phyloP scores from a whole-genome alignment of 1,140 invertebrate species.

The Drosophila nebulosa region DNA sequence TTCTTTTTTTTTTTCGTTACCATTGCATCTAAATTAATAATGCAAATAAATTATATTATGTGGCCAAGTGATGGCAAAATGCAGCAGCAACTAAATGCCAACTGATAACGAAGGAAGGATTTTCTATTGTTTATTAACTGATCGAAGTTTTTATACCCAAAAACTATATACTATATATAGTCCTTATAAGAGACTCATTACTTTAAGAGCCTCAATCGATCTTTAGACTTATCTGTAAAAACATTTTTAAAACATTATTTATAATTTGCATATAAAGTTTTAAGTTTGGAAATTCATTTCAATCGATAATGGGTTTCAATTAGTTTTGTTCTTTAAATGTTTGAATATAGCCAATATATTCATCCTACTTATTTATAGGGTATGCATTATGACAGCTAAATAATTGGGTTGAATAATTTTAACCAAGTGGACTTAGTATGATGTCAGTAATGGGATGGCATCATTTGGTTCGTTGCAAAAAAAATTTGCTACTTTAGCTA shows the following conservation, averaged over 20 bases:
- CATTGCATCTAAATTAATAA: constrained; percentile 67
- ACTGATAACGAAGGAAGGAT: constrained; percentile 31
- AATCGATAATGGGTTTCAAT: too few relatives aligned
- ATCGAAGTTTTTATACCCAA: not conserved
- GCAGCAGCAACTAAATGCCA: constrained; percentile 7
- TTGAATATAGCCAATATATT: not conserved
- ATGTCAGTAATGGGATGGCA: not conserved
- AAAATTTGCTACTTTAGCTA: too few relatives aligned
- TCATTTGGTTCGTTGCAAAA: too few relatives aligned
- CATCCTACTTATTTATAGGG: not conserved
- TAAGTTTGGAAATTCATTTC: too few relatives aligned
- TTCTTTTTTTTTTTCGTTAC: constrained; percentile 20
- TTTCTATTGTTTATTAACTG: constrained; percentile 7
- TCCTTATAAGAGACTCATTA: too few relatives aligned
- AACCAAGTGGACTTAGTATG: not conserved
- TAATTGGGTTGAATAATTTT: not conserved
- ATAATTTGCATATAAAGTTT: too few relatives aligned
- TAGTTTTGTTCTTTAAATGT: not conserved
- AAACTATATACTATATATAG: too few relatives aligned
- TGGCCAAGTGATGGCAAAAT: constrained; percentile 20
- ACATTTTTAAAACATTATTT: too few relatives aligned
- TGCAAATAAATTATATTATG: constrained; percentile 68
- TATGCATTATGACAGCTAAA: not conserved
- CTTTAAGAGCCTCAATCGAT: too few relatives aligned
- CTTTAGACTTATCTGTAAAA: too few relatives aligned